phyloP scores from a whole-genome alignment of 2,888 invertebrate species.

The Drosophila birchii region DNA sequence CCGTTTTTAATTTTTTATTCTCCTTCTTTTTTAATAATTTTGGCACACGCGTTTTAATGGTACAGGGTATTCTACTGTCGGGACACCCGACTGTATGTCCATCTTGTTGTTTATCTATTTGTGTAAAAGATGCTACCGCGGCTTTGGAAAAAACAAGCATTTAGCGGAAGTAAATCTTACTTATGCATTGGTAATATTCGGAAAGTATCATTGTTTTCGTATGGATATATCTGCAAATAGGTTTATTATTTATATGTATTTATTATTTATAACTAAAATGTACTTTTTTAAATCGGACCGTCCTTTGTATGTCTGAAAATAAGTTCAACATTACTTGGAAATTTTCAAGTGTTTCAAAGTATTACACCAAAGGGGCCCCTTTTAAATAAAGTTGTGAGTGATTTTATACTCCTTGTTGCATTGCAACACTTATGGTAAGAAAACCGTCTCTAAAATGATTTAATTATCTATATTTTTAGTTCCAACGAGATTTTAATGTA shows the following conservation, averaged over 20 bases:
- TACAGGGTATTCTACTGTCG: too few species aligned
- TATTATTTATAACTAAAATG: background rate
- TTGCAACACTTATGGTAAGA: conserved; percentile 88
- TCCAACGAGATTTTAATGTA: conserved; percentile 92
- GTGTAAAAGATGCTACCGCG: conserved; percentile 85
- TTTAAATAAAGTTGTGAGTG: conserved; percentile 91
- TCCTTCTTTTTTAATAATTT: too few species aligned
- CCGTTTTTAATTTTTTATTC: too few species aligned
- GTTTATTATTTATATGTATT: conserved; percentile 82
- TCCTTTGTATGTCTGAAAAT: conserved; percentile 90
- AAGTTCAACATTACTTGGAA: conserved; percentile 86
- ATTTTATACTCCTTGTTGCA: conserved; percentile 88
- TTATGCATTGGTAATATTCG: conserved; percentile 88
- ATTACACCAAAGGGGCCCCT: conserved; percentile 92
- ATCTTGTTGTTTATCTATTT: background rate
- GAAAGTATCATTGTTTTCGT: conserved; percentile 86
- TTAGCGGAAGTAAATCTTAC: conserved; percentile 87
- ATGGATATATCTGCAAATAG: conserved; percentile 88
- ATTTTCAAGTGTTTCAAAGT: conserved; percentile 89
- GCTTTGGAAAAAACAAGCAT: conserved; percentile 86
- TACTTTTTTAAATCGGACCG: conserved; percentile 87
- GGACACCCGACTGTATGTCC: too few species aligned
- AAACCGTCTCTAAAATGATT: background rate
- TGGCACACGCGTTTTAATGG: too few species aligned
- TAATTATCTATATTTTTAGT: conserved; percentile 85